Conservation (phyloP, 2,797 vertebrate species). For the Gastrophryne carolinensis region DNA sequence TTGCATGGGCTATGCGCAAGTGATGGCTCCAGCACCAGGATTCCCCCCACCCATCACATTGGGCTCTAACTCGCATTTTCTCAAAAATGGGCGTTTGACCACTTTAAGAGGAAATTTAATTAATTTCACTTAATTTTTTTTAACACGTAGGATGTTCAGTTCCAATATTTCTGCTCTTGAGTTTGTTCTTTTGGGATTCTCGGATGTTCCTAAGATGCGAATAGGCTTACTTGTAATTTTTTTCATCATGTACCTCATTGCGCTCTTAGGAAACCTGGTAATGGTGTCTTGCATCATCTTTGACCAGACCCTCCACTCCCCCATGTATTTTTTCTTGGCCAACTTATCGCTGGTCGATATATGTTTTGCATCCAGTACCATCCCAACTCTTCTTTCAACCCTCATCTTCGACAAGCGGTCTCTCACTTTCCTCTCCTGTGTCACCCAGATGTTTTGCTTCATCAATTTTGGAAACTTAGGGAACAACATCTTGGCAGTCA, state of each 20-base stretch:
- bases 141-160: neutral
- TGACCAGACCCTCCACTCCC: slow-evolving; percentile 21
- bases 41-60: no score
- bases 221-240: slow-evolving; percentile 7
- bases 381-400: slow-evolving; percentile 32
- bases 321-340: slow-evolving; percentile 41
- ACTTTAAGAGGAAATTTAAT: no score
- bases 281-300: slow-evolving; percentile 28
- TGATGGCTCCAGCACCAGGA: no score
- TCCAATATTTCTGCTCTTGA: neutral
- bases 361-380: slow-evolving; percentile 33
- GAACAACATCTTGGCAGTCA: slow-evolving; percentile 42
- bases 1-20: no score
- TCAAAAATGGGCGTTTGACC: no score
- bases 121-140: no score
- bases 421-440: slow-evolving; percentile 1
- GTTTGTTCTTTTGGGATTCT: slow-evolving; percentile 35
- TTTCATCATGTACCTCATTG: slow-evolving; percentile 36
- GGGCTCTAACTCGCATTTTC: no score
- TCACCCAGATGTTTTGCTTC: slow-evolving; percentile 40
- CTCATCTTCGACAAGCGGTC: neutral
- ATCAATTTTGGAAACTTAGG: slow-evolving; percentile 41
- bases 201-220: neutral
- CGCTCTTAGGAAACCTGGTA: slow-evolving; percentile 21
- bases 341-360: slow-evolving; percentile 41